Base-by-base conservation (phyloP, 2,113 vertebrate species). In the Caranx melampygus region DNA sequence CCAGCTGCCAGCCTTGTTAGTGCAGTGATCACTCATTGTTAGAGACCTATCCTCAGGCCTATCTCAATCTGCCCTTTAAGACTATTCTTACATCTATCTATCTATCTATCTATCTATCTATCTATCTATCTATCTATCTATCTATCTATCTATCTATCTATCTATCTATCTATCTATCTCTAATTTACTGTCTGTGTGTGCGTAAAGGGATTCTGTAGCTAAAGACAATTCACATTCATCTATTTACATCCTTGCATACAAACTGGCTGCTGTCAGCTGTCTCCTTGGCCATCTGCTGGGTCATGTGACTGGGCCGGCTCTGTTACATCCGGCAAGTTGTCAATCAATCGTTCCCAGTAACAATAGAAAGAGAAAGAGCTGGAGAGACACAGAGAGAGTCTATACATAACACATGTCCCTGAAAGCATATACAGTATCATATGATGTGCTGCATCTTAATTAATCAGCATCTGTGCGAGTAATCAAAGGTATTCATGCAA, bases 11-110 rank as follows among this genome's bases (percentile, higher is more conserved):
- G 89, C 88, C 92, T 94, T 91, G 91, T 95, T 94, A 94, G 91
- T 91, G 92, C 87, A 89, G 89, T 92, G 88, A 95, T 95, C 92
- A 91, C 62, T 95, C 94, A 94, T 94, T 92, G 92, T 94, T 95
- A 94, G 88, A 67, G 73, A 83, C 40, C 77, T 69, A 54, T 84
- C 83, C 77, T 83, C 67, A 52, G 81, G 79, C 88, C 70, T 44
- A 82, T 85, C 82, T 86, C 89, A 88, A 78, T 90, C 89, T 92
- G 81, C 85, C 81, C 86, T 92, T 92, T 91, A 86, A 91, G 62
- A 88, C 88, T 69, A 86, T 84, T 81, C 68, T 75, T 64, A 81
- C 57, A 78, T 68, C 44, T 44, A 31, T 73, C 77, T 67, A 67
- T 51, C 34, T 49, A 18, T 47, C 6, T 54, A 45, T 70, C 67